Base-by-base conservation (phyloP, 1,140 invertebrate species). In the Achroia grisella region DNA sequence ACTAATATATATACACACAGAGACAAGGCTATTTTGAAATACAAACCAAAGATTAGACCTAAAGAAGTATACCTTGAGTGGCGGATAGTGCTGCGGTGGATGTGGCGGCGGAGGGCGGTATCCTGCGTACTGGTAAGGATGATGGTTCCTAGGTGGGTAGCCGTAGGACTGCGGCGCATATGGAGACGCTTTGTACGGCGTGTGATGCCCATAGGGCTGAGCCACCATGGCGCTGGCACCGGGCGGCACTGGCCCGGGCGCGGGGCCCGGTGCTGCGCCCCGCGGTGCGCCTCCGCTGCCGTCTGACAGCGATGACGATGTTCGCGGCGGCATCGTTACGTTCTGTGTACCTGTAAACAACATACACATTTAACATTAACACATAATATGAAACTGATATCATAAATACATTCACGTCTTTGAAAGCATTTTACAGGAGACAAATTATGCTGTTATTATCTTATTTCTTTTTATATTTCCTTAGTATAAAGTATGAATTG, bases 301-400 rank as follows among this genome's bases (percentile, higher is more conserved):
- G 87, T 95, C 93, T 60, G 94, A 93, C 79, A 96, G 93, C 84
- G 94, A 93, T 76, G 95, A 96, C 59, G 95, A 93, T 73, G 95
- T 95, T 66, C 95, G 90, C 66, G 94, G 94, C 79, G 94, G 94
- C 93, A 95, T 95, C 82, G 93, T 92, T 92, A 95, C 92, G 90
- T 93, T 95, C 89, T 92, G 93, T 85, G 94, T 94, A 73, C 93
- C 94, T 95, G 83, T 17, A 36, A 39, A 47, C 6, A 41, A 14
- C 17, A 23, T 3, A 2, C 2, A 23, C 6, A 23, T 23, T 23
- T 23, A 23, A 23, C 6, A 23, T 6, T 23, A 23, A 23, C 17
- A n/a, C n/a, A n/a, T n/a, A n/a, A n/a, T n/a, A n/a, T n/a, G n/a
- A n/a, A n/a, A n/a, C n/a, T n/a, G n/a, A n/a, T n/a, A n/a, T n/a